Conservation (phyloP, 2,888 invertebrate species). For the Melanotus villosus region DNA sequence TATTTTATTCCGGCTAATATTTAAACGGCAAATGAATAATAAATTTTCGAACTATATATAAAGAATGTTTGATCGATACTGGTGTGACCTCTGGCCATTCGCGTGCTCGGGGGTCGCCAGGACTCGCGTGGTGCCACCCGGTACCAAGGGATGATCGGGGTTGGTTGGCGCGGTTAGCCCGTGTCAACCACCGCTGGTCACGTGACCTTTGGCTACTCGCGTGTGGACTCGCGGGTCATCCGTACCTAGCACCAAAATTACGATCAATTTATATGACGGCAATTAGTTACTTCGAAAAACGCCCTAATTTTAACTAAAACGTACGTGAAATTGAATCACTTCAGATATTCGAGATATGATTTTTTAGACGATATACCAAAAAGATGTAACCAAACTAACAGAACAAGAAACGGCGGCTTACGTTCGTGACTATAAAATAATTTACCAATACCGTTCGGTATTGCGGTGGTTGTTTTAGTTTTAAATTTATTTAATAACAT, state of each 20-base stretch:
- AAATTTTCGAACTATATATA: no score
- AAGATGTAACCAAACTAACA: no score
- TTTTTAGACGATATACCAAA: no score
- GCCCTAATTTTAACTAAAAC: not conserved
- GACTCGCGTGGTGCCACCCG: conserved; percentile 56
- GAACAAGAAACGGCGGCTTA: no score
- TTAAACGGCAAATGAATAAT: no score
- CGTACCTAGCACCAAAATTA: conserved; percentile 60
- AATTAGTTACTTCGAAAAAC: conserved; percentile 11
- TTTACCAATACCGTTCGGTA: no score
- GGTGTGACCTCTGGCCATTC: conserved; percentile 68
- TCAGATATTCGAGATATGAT: no score
- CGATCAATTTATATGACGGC: conserved; percentile 34
- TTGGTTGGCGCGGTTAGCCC: conserved; percentile 44
- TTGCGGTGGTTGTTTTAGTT: no score
- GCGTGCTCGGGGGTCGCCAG: conserved; percentile 63
- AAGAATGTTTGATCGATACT: conserved; percentile 64
- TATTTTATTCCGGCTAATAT: no score
- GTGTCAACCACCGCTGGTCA: conserved; percentile 55
- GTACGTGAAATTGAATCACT: not conserved
- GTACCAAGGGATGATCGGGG: conserved; percentile 55
- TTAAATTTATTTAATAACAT: no score
- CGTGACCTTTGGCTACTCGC: conserved; percentile 68
- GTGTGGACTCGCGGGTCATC: conserved; percentile 61
- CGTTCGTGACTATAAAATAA: no score